phyloP scores from a whole-genome alignment of 2,113 vertebrate species.

The Gnathonemus longibarbis region DNA sequence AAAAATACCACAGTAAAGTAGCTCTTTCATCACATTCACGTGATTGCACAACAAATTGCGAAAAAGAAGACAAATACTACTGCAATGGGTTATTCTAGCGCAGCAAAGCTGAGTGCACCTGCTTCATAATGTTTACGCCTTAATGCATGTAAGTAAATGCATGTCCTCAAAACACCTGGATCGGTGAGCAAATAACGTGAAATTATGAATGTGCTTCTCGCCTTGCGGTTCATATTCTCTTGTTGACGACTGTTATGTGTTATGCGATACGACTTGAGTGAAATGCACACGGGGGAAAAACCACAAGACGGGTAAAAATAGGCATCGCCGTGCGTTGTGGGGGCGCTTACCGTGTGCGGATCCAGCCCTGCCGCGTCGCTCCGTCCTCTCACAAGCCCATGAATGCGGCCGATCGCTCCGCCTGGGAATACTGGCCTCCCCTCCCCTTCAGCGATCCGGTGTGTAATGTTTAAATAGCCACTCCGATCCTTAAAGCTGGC shows the following conservation, averaged over 20 bases:
- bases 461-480: slow-evolving; percentile 39
- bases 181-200: not conserved
- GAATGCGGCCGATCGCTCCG: slow-evolving; percentile 23
- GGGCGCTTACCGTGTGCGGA: slow-evolving; percentile 41
- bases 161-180: not conserved
- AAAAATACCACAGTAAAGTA: not conserved
- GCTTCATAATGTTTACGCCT: not conserved
- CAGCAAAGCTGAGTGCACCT: not conserved
- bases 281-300: not conserved
- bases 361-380: slow-evolving; percentile 33
- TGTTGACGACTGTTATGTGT: not conserved
- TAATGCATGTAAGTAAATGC: not conserved
- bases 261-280: not conserved
- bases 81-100: not conserved
- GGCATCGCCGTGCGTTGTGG: not conserved
- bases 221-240: not conserved
- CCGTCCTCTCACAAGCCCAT: slow-evolving; percentile 40
- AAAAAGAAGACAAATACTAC: not conserved
- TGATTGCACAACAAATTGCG: not conserved
- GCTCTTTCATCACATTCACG: not conserved
- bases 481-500: slow-evolving; percentile 50
- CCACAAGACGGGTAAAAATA: not conserved
- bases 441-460: slow-evolving; percentile 8
- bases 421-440: slow-evolving; percentile 12
- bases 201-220: not conserved